Percentiles rank a stretch among this genome's conserved stretches.
phyloP scores from a whole-genome alignment of 2,888 invertebrate genomes.

The Nasonovia ribisnigri region DNA sequence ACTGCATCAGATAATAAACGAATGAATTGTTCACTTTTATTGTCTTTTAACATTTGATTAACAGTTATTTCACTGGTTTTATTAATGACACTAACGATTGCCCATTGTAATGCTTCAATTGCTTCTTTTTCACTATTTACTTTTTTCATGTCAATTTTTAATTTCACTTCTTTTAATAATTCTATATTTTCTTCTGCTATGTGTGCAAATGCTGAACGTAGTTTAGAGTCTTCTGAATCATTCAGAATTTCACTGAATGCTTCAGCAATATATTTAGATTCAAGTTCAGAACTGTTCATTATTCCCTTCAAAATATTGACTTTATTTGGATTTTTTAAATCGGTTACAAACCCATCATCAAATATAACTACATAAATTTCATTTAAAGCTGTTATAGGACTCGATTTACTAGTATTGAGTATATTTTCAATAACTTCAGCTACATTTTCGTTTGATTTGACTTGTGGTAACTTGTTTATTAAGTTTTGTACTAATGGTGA shows the following conservation, averaged over 20 bases:
- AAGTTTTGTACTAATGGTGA: slow-evolving; percentile 57
- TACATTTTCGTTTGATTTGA: slow-evolving; percentile 54
- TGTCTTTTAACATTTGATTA: slow-evolving; percentile 73
- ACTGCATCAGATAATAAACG: slow-evolving; percentile 77
- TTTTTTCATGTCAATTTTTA: slow-evolving; percentile 72
- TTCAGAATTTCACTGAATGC: slow-evolving; percentile 71
- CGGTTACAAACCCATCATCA: slow-evolving; percentile 49
- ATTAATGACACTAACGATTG: slow-evolving; percentile 78
- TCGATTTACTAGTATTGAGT: slow-evolving; percentile 17
- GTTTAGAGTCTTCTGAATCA: slow-evolving; percentile 73
- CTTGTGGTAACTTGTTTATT: slow-evolving; percentile 47
- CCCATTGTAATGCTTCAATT: slow-evolving; percentile 77
- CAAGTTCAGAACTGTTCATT: slow-evolving; percentile 69
- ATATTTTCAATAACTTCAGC: slow-evolving; percentile 43
- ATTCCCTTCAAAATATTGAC: slow-evolving; percentile 72
- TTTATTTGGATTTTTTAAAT: slow-evolving; percentile 70
- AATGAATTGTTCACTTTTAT: slow-evolving; percentile 72
- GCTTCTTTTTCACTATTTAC: slow-evolving; percentile 78
- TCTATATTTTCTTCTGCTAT: slow-evolving; percentile 76
- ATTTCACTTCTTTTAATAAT: slow-evolving; percentile 74
- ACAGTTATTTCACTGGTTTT: slow-evolving; percentile 76
- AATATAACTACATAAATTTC: slow-evolving; percentile 56
- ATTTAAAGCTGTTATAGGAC: slow-evolving; percentile 52
- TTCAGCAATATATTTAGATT: slow-evolving; percentile 59
- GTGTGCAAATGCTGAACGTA: slow-evolving; percentile 77